Evolutionary conservation across 2,888 invertebrate genomes (phyloP).

Genomic region (Baccha elongata): DNA sequence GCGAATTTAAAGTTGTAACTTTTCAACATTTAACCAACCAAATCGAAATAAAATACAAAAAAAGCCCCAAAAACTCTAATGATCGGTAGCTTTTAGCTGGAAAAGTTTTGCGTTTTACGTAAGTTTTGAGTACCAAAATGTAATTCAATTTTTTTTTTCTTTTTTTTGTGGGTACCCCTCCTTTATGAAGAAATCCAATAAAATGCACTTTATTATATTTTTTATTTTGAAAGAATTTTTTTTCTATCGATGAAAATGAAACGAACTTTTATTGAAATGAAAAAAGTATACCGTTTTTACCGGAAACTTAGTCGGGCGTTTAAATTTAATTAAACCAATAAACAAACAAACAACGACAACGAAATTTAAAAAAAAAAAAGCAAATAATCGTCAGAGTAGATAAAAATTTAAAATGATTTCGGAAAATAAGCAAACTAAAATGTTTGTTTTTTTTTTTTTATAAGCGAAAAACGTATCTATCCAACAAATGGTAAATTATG

Average conservation of each 20-base stretch:
- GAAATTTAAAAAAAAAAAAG: slow-evolving; percentile 8
- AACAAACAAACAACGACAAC: slow-evolving; percentile 24
- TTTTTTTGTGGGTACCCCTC: neutral
- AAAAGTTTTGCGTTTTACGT: slow-evolving; percentile 42
- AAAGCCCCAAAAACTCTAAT: slow-evolving; percentile 43
- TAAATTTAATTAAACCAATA: slow-evolving; percentile 23
- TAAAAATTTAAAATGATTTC: neutral
- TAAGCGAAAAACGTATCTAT: slow-evolving; percentile 56
- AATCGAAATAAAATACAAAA: slow-evolving; percentile 37
- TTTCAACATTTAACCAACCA: slow-evolving; percentile 39
- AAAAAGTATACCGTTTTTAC: slow-evolving; percentile 12
- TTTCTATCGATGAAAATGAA: slow-evolving; percentile 5
- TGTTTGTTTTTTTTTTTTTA: slow-evolving; percentile 15
- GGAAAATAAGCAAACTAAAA: slow-evolving; percentile 46
- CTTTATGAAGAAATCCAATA: slow-evolving; percentile 35
- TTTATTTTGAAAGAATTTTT: slow-evolving; percentile 4
- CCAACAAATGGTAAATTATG: slow-evolving; percentile 67
- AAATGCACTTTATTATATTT: slow-evolving; percentile 49
- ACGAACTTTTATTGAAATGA: neutral
- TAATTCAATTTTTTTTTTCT: neutral
- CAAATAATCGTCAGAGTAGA: slow-evolving; percentile 42
- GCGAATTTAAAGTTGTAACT: slow-evolving; percentile 31
- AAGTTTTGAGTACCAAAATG: slow-evolving; percentile 10
- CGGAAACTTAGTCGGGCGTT: slow-evolving; percentile 27
- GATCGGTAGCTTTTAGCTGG: slow-evolving; percentile 11